These are phyloP conservation scores for Marmota flaviventris DNA, from an alignment of 2,113 vertebrate genomes.

Conservation along the genomic window DNA sequence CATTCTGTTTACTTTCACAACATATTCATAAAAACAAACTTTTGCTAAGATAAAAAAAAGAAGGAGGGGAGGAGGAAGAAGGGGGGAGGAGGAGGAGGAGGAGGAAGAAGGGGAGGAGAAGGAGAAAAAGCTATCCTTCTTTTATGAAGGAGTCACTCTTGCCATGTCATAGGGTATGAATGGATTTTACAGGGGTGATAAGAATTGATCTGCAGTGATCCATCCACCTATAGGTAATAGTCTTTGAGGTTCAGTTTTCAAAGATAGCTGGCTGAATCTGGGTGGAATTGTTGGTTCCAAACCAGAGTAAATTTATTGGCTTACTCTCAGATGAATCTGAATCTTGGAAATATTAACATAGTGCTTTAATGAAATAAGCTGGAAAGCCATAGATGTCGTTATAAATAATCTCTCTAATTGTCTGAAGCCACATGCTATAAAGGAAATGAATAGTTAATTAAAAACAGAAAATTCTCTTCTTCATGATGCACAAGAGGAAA, in stretches of 20 bases:
- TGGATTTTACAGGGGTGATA: not conserved
- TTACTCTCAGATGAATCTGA: slow-evolving; percentile 4
- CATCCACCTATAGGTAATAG: not conserved
- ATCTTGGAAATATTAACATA: slow-evolving; percentile 56
- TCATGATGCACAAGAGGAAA: slow-evolving; percentile 52
- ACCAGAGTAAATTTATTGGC: slow-evolving; percentile 22
- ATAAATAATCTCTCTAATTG: slow-evolving; percentile 57
- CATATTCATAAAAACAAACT: too few species aligned
- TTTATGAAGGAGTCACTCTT: not conserved
- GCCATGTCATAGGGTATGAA: not conserved
- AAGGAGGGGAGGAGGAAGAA: too few species aligned
- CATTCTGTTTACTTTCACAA: not conserved
- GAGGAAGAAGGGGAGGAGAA: too few species aligned
- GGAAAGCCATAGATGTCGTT: not conserved
- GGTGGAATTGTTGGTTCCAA: not conserved
- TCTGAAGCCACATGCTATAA: slow-evolving; percentile 40
- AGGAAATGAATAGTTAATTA: slow-evolving; percentile 58
- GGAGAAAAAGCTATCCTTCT: not conserved
- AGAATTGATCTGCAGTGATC: not conserved
- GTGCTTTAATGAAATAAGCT: slow-evolving; percentile 57
- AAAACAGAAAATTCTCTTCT: slow-evolving; percentile 54
- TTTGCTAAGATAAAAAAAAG: too few species aligned
- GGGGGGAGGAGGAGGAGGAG: too few species aligned
- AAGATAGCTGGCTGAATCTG: not conserved
- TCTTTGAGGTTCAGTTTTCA: not conserved